Evolutionary conservation across 2,888 invertebrate genomes (phyloP).

Genomic region (Metacarcinus magister): DNA sequence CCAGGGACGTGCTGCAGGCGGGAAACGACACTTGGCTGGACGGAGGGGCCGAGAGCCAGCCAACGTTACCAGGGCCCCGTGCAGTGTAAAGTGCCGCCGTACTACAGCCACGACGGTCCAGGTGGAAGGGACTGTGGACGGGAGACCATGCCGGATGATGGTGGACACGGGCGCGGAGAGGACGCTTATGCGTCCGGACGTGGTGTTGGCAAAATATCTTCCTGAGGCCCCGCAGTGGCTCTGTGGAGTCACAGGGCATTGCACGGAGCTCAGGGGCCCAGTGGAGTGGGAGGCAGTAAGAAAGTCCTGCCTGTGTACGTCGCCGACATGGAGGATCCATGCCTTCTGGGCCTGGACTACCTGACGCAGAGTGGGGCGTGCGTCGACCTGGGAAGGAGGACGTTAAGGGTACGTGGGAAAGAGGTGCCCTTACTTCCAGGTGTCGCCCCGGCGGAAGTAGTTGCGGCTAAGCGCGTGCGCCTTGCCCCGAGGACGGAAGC

Average conservation of each 20-base stretch:
- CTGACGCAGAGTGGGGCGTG: too few species aligned
- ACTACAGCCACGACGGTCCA: not conserved
- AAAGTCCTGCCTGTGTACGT: constrained; percentile 8
- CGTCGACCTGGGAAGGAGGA: not conserved
- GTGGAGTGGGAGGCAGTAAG: not conserved
- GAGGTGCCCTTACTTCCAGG: constrained; percentile 22
- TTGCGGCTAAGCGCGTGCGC: not conserved
- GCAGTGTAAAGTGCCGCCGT: not conserved
- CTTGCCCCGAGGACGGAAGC: too few species aligned
- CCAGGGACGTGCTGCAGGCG: too few species aligned
- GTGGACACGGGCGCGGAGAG: not conserved
- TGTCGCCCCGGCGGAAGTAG: not conserved
- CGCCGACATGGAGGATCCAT: constrained; percentile 6
- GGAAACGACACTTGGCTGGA: too few species aligned
- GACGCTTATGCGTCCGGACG: not conserved
- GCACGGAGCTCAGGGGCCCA: too few species aligned
- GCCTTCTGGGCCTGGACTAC: too few species aligned
- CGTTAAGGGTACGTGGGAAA: constrained; percentile 14
- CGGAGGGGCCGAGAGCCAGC: not conserved
- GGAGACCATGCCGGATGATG: not conserved
- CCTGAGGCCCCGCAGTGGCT: not conserved
- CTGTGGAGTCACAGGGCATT: too few species aligned
- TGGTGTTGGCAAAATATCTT: not conserved
- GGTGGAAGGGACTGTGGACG: constrained; percentile 4
- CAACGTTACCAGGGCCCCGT: not conserved